Percentiles rank a stretch among this genome's conserved stretches.
phyloP scores from a whole-genome alignment of 2,113 vertebrate genomes.

The Zapus hudsonius region DNA sequence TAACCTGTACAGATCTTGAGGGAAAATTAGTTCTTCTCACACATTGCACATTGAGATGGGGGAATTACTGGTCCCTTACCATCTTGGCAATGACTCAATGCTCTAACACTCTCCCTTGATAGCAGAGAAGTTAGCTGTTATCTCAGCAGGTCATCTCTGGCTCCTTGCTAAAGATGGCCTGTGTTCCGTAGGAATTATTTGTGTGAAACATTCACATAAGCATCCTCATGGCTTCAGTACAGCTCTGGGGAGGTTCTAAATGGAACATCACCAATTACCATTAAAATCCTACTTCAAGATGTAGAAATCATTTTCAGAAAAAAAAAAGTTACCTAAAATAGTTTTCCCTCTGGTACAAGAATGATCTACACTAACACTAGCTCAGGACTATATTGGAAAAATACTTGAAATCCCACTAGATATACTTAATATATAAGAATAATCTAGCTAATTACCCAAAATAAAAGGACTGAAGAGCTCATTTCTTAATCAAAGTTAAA shows the following conservation, averaged over 20 bases:
- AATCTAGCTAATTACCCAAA: background rate
- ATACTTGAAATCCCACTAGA: conserved; percentile 2
- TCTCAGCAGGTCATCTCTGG: background rate
- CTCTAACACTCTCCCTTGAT: background rate
- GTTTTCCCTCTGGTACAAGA: background rate
- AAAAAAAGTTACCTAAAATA: conserved; percentile 8
- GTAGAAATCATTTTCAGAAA: background rate
- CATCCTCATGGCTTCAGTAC: background rate
- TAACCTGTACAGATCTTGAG: background rate
- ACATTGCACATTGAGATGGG: background rate
- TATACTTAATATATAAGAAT: background rate
- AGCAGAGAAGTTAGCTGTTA: conserved; percentile 17
- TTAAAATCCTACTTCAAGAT: background rate
- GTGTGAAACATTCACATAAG: background rate
- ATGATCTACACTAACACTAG: background rate
- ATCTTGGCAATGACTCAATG: background rate
- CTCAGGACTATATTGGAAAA: background rate
- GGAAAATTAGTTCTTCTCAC: background rate
- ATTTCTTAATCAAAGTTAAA: conserved; percentile 41
- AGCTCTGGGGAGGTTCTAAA: background rate
- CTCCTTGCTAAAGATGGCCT: background rate
- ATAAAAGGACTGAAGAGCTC: background rate
- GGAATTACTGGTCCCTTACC: background rate
- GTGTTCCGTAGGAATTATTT: background rate
- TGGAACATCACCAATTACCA: background rate